Conservation (phyloP, 2,888 invertebrate species). For the Heliconius charithonia region DNA sequence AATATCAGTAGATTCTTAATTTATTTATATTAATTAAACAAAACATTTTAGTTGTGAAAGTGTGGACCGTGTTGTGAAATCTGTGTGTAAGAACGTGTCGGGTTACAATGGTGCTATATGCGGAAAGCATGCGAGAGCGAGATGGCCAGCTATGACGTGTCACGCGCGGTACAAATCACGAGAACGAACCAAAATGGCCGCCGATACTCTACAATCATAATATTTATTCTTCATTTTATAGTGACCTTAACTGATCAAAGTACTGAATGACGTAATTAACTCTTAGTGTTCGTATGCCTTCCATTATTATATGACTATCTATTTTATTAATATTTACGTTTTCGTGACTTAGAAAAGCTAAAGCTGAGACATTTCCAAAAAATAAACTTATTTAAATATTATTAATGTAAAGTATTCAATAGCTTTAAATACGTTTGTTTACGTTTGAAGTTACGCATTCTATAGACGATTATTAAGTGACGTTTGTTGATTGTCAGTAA, state of each 20-base stretch:
- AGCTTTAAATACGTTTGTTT: constrained; percentile 62
- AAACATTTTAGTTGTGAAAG: constrained; percentile 83
- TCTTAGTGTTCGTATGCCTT: constrained; percentile 67
- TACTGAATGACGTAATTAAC: constrained; percentile 80
- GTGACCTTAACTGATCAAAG: constrained; percentile 83
- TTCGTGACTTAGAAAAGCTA: constrained; percentile 52
- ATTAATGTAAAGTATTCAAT: constrained; percentile 59
- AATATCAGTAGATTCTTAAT: constrained; percentile 81
- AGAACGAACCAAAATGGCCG: constrained; percentile 83
- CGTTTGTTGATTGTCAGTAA: constrained; percentile 23
- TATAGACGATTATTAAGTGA: constrained; percentile 31
- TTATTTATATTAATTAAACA: constrained; percentile 66
- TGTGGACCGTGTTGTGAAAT: constrained; percentile 83
- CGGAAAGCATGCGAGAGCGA: constrained; percentile 79
- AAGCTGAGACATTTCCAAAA: constrained; percentile 66
- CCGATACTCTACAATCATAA: constrained; percentile 82
- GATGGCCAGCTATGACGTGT: constrained; percentile 80
- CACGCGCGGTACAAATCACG: constrained; percentile 80
- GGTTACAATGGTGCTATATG: constrained; percentile 85
- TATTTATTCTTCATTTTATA: constrained; percentile 82
- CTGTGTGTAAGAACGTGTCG: constrained; percentile 83
- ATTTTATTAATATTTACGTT: constrained; percentile 54
- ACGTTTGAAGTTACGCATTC: constrained; percentile 33
- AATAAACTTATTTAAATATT: constrained; percentile 50
- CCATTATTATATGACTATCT: constrained; percentile 53